Percentiles rank a stretch among this genome's conserved stretches.
These are phyloP conservation scores for Xylophagus ater DNA, from an alignment of 2,888 invertebrate genomes.

Conservation along the genomic window DNA sequence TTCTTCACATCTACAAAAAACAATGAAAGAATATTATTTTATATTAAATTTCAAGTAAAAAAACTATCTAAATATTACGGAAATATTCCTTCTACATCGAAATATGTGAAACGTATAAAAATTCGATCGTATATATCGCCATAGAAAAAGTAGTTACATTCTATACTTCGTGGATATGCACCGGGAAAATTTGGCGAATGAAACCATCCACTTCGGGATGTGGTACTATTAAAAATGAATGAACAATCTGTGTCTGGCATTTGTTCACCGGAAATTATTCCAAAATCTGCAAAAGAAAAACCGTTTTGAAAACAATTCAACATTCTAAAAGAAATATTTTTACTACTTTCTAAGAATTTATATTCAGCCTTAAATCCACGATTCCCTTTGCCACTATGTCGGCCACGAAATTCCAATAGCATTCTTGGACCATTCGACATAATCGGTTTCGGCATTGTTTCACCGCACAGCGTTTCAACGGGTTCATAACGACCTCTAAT, in stretches of 20 bases:
- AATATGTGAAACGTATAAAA: constrained; percentile 76
- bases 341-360: constrained; percentile 77
- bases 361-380: constrained; percentile 83
- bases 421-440: constrained; percentile 88
- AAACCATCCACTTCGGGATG: constrained; percentile 67
- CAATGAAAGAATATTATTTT: constrained; percentile 23
- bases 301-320: constrained; percentile 5
- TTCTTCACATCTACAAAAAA: constrained; percentile 68
- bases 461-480: constrained; percentile 80
- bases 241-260: constrained; percentile 68
- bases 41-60: constrained; percentile 1
- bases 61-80: constrained; percentile 60
- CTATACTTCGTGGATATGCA: constrained; percentile 76
- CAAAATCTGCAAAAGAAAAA: constrained; percentile 60
- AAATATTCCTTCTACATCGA: constrained; percentile 87
- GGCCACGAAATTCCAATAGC: constrained; percentile 74
- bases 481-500: constrained; percentile 75
- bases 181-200: constrained; percentile 87
- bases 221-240: constrained; percentile 78
- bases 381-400: constrained; percentile 62
- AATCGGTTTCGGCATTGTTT: constrained; percentile 68
- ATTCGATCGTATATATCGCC: constrained; percentile 68
- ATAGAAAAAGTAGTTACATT: constrained; percentile 85
- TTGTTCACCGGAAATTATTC: constrained; percentile 72
- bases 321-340: background rate